Base-by-base conservation (phyloP, 2,888 invertebrate genomes). In the Aromia moschata region DNA sequence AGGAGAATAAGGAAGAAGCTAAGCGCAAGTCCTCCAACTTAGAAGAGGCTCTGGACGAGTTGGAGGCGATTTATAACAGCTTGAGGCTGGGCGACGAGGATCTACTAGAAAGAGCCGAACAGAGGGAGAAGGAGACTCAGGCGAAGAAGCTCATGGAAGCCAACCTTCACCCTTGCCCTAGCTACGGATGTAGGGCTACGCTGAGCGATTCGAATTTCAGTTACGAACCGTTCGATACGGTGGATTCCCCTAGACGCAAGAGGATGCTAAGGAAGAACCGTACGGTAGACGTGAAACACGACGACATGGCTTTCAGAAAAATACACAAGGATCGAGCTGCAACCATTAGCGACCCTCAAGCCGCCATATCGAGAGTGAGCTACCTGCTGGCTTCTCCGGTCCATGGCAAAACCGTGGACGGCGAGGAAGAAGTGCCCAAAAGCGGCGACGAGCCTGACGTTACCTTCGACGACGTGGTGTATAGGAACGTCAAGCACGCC, bases 61-160 rank as follows among this genome's bases (percentile, higher is more conserved):
- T 96, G 54, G 95, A 96, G 83, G 91, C 91, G n/a, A 94, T 96
- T 74, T 93, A 93, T 76, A 92, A 93, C 70, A 94, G 93, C 71
- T 84, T 96, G 56, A 89, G 90, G n/a, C 82, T 94, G 47, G 91
- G 90, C 0, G 94, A 94, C 74, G 92, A 92, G 77, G 91, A 92
- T 80, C 83, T 93, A 57, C 78, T 93, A 49, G 92, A 92, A 74
- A 84, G 92, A 73, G 92, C 92, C 9, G 92, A 92, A 78, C 85
- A 89, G 58, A 83, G 92, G 58, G 92, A 88, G 71, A 77, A 81
- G 40, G 82, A 82, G 38, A 77, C 77, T 1, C 74, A 76, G 68
- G 70, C 70, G 2, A 69, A 77, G 51, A 74, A 74, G 58, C 55
- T 75, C 20, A 65, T 73, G 20, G 72, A 74, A 40, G 62, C 65